Evolutionary conservation across 2,113 vertebrate species (phyloP), one percentile per base, ranked within the genome.

Genomic region (Spizaetus ornatus): DNA sequence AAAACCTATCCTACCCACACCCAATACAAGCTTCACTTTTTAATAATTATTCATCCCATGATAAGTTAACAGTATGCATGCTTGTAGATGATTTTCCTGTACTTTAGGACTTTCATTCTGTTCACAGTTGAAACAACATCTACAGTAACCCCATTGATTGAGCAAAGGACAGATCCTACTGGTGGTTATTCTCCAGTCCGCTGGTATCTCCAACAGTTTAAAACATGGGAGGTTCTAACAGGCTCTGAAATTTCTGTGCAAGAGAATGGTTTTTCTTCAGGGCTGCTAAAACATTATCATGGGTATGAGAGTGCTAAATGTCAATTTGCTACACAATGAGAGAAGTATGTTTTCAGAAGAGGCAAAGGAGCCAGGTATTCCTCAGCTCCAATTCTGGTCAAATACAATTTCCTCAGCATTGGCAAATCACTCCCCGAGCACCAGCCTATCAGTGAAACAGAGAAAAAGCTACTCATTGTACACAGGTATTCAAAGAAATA

Each of bases 181-280:
- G 0, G 9, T 9, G 21, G 47, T 71, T 36, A 19, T 14, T 74
- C 16, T 55, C 18, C 26, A 42, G 42, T 16, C 42, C 18, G 3
- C 11, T 3, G 0, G 8, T 16, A 15, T 1, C 11, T 15, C 13
- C 3, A 29, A 3, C 3, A 9, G 12, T 80, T 43, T 16, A 13
- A 48, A 81, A 78, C 0, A 1, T 34, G 7, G 13, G 18, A 69
- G 12, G 42, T 73, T 74, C 27, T 31, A 65, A 50, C 7, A 74
- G 63, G 31, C 14, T 31, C 23, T 50, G 32, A 69, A 77, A 58
- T 36, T n/a, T 32, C 65, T 81, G n/a, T 55, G 8, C 15, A 42
- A 55, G 12, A 45, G 5, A 34, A 18, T 13, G 16, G 0, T 29
- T 66, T 74, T 40, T 40, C 38, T 47, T 85, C 14, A 43, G 26